These are phyloP conservation scores for Orthonevra nobilis DNA, from an alignment of 2,888 invertebrate genomes.

Conservation along the genomic window DNA sequence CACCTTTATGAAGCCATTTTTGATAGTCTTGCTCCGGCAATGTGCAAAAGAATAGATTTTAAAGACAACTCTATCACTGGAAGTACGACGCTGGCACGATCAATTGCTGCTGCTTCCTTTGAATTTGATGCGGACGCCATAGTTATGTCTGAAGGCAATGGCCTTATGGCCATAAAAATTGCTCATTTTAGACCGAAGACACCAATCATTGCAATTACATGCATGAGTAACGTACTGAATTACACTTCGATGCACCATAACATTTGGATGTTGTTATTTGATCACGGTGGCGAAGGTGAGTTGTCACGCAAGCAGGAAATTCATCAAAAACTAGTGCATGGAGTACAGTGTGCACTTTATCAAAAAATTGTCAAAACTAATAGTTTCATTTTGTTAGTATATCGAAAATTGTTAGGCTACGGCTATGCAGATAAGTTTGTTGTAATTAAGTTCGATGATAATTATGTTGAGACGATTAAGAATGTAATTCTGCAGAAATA, in stretches of 20 bases:
- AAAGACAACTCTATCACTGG: slow-evolving; percentile 74
- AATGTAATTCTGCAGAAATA: slow-evolving; percentile 10
- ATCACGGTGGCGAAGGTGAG: neutral
- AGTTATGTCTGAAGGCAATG: slow-evolving; percentile 74
- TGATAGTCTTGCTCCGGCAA: slow-evolving; percentile 2
- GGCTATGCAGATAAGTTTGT: slow-evolving; percentile 75
- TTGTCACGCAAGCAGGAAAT: slow-evolving; percentile 68
- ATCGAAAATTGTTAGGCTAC: slow-evolving; percentile 65
- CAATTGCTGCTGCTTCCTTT: slow-evolving; percentile 74
- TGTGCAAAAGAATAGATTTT: neutral
- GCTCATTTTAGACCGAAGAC: slow-evolving; percentile 76
- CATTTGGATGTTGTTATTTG: slow-evolving; percentile 29
- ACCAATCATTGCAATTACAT: slow-evolving; percentile 75
- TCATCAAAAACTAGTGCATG: slow-evolving; percentile 73
- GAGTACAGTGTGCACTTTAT: slow-evolving; percentile 72
- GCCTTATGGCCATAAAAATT: slow-evolving; percentile 76
- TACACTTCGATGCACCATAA: slow-evolving; percentile 75
- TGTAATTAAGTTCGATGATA: slow-evolving; percentile 72
- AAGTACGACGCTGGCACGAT: slow-evolving; percentile 74
- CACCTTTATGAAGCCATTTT: slow-evolving; percentile 71
- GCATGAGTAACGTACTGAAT: slow-evolving; percentile 73
- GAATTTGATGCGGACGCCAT: slow-evolving; percentile 75
- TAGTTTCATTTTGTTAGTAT: slow-evolving; percentile 74
- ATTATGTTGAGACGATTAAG: slow-evolving; percentile 60
- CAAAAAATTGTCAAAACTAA: slow-evolving; percentile 68